phyloP scores from a whole-genome alignment of 2,888 invertebrate genomes.

The Panzeria rudis region DNA sequence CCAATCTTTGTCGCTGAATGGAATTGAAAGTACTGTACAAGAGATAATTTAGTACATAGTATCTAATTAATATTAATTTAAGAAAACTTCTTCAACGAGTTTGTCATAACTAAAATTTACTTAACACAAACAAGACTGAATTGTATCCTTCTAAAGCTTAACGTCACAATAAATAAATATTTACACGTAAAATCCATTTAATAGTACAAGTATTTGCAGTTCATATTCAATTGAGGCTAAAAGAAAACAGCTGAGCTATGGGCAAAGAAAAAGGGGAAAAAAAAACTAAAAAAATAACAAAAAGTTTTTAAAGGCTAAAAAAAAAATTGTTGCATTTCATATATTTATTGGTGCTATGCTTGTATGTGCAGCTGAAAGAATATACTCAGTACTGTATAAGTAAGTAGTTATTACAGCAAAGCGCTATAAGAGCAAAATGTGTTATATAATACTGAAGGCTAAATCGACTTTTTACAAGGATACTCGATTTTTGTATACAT shows the following conservation, averaged over 20 bases:
- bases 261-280: neutral
- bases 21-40: too few species aligned
- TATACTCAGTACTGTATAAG: neutral
- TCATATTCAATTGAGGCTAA: constrained; percentile 23
- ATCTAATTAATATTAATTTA: too few species aligned
- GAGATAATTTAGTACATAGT: too few species aligned
- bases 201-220: constrained; percentile 7
- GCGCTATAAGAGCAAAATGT: neutral
- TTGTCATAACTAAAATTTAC: neutral
- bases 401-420: neutral
- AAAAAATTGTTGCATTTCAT: constrained; percentile 39
- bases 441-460: constrained; percentile 15
- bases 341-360: neutral
- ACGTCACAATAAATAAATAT: neutral
- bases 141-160: neutral
- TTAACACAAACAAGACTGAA: neutral
- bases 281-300: neutral
- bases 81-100: too few species aligned
- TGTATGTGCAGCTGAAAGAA: neutral
- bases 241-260: neutral
- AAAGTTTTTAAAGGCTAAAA: neutral
- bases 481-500: neutral
- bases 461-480: constrained; percentile 4
- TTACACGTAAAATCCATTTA: constrained; percentile 16
- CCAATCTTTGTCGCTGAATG: too few species aligned